Base-by-base conservation (phyloP, 2,113 vertebrate species). In the Laterallus jamaicensis region DNA sequence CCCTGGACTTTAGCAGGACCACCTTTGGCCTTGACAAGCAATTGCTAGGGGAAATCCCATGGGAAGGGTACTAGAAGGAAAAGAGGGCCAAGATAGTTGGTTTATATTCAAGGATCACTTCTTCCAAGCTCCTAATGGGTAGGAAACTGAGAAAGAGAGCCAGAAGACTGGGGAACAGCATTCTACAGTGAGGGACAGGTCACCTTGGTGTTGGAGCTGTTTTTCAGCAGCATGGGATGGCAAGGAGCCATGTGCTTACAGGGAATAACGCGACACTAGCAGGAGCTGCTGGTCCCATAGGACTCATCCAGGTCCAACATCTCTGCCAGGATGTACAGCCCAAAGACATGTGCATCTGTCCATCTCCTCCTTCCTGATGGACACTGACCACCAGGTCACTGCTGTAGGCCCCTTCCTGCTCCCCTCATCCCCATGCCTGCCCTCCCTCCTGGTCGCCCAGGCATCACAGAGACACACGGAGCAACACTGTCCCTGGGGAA, bases 381-480 rank as follows among this genome's bases (percentile, higher is more conserved):
- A 29, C 32, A 11, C 40, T 5, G 40, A 18, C 69, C 60, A 11
- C 18, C 58, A 47, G 68, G 10, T 26, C 28, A 10, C 26, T 32
- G 47, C 55, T 10, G 4, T 1, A 2, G 49, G 15, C 90, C 55
- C 66, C 1, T 1, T 15, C 81, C 85, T 74, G 59, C 11, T 37
- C 35, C 12, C 7, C 9, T 37, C 0, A 0, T 3, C 35, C 32
- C 25, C 3, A 19, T 54, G 40, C 54, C 74, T 74, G 69, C 31
- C 49, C 39, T 55, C 37, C 44, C n/a, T 92, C 22, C 56, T 17
- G 12, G 6, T 39, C 28, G 37, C 31, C 31, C 26, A 15, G 32
- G 75, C 4, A 1, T 21, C 11, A 0, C 2, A 20, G 76, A 74
- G 71, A 39, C 29, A 29, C 15, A 3, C 0, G 15, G 29, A 82